A percentile compares a stretch with the other conserved stretches of the same genome.
These are phyloP conservation scores for Corvus moneduloides DNA, from an alignment of 2,113 vertebrate species.

Conservation along the genomic window DNA sequence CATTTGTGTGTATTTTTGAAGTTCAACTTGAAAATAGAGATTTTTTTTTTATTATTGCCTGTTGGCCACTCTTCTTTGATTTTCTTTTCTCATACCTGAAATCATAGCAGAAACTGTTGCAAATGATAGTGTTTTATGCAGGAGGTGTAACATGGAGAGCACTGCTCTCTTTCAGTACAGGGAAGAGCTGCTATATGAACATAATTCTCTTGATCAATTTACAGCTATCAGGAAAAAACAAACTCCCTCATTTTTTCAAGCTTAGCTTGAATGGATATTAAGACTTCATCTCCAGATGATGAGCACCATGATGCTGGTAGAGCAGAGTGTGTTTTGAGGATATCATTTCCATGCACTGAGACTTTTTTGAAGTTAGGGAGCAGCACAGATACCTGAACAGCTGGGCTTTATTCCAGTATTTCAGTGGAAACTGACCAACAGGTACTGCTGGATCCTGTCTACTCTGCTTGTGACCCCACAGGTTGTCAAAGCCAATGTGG, in stretches of 20 bases:
- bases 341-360: neutral
- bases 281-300: neutral
- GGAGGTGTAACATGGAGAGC: neutral
- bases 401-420: neutral
- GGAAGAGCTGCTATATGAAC: neutral
- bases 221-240: neutral
- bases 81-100: neutral
- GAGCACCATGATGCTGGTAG: neutral
- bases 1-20: neutral
- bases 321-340: neutral
- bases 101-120: neutral
- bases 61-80: neutral
- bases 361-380: neutral
- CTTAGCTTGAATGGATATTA: neutral
- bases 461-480: neutral
- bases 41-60: neutral
- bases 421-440: neutral
- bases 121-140: neutral
- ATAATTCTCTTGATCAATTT: neutral
- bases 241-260: neutral
- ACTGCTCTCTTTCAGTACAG: neutral
- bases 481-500: neutral
- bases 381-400: neutral
- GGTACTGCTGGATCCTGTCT: neutral
- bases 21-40: neutral